Evolutionary conservation across 2,888 invertebrate species (phyloP).

Genomic region (Papilio protenor): DNA sequence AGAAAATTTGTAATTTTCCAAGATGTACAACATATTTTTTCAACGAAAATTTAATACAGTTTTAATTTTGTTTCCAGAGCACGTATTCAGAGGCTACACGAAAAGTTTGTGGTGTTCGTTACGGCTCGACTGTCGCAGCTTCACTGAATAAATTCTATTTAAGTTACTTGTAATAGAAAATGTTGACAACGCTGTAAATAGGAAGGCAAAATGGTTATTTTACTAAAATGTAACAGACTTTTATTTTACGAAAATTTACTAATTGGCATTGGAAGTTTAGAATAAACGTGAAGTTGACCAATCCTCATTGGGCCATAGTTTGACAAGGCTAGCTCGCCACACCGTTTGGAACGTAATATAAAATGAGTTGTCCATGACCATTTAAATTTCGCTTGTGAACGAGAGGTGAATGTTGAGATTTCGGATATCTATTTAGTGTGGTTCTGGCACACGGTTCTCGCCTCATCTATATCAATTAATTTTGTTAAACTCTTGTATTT

Average conservation of each 20-base stretch:
- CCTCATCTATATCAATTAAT: not conserved
- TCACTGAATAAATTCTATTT: constrained; percentile 33
- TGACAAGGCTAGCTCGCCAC: not conserved
- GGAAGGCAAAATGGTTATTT: constrained; percentile 6
- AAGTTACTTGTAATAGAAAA: constrained; percentile 27
- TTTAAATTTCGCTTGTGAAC: too few relatives aligned
- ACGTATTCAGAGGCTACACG: constrained; percentile 5
- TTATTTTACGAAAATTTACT: not conserved
- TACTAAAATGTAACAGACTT: not conserved
- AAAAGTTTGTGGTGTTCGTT: constrained; percentile 19
- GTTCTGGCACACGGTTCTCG: too few relatives aligned
- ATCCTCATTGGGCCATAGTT: not conserved
- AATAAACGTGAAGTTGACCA: not conserved
- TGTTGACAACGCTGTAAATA: constrained; percentile 10
- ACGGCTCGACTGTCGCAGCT: constrained; percentile 10
- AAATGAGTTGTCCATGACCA: too few relatives aligned
- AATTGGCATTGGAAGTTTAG: not conserved
- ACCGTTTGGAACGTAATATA: not conserved
- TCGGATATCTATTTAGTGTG: not conserved
- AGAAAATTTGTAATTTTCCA: not conserved
- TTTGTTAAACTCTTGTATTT: not conserved
- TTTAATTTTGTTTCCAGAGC: not conserved
- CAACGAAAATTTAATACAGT: not conserved
- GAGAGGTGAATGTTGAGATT: too few relatives aligned
- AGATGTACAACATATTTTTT: not conserved